phyloP scores from a whole-genome alignment of 1,140 invertebrate species.

The Hypsibius dujardini region DNA sequence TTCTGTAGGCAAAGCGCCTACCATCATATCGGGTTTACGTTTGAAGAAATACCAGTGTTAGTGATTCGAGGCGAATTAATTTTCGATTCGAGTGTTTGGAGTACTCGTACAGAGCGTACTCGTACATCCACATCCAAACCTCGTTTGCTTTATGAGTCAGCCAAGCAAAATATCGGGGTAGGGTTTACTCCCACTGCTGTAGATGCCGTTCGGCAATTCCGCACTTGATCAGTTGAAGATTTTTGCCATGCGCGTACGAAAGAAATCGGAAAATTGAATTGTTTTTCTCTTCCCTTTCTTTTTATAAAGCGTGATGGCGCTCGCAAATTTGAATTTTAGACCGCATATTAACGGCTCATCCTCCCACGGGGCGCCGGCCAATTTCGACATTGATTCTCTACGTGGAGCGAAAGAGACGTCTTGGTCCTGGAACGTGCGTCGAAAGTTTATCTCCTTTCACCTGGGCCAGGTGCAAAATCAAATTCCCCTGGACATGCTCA shows the following conservation, averaged over 20 bases:
- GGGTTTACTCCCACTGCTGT: too few species aligned
- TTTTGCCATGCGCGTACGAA: background rate
- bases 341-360: background rate
- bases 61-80: too few species aligned
- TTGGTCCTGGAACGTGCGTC: background rate
- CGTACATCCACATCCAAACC: too few species aligned
- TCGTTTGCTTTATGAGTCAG: too few species aligned
- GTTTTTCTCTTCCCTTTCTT: background rate
- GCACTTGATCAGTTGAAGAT: background rate
- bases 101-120: too few species aligned
- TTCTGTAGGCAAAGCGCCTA: too few species aligned
- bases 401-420: background rate
- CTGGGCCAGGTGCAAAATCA: background rate
- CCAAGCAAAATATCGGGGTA: too few species aligned
- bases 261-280: background rate
- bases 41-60: too few species aligned
- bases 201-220: too few species aligned
- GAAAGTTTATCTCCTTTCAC: slow-evolving; percentile 1
- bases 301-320: background rate
- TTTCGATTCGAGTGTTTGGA: too few species aligned
- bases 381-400: background rate
- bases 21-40: too few species aligned
- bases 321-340: background rate
- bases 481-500: background rate
- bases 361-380: background rate